Base-by-base conservation (phyloP, 2,888 invertebrate genomes). In the Apodemia zela region DNA sequence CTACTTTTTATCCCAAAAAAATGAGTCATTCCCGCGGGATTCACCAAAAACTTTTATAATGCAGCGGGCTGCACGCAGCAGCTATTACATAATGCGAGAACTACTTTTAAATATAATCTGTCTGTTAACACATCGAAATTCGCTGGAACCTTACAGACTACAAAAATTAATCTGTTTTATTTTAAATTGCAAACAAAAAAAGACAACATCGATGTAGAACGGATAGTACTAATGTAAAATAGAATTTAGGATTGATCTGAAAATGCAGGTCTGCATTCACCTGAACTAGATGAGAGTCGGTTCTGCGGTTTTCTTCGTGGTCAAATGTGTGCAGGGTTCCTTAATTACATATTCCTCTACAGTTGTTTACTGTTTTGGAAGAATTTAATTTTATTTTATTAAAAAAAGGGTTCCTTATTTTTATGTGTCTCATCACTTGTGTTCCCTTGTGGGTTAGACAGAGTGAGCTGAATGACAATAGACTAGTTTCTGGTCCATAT, bases 241-340 rank as follows among this genome's bases (percentile, higher is more conserved):
- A 45, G 25, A 25, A 54, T 54, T 54, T 13, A 54, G 25, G 15
- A 54, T 51, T 54, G 21, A 54, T 54, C 10, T 54, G 54, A 54
- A 54, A 15, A 13, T 54, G 21, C 54, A 51, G 21, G 21, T 21
- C 13, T 21, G 13, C 18, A 51, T 51, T 51, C 21, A 4, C 11
- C 11, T 51, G 51, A 21, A 21, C 54, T 54, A 6, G 54, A 54
- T 25, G 29, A 15, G 25, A 54, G 54, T 18, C 51, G 21, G 11
- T 54, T 54, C 54, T 54, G 54, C 25, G 54, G 54, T 54, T 54
- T 54, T 29, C 7, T 54, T 25, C 29, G 25, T 15, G 54, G 25
- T 54, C 15, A 25, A 15, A 6, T 15, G 25, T 25, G 25, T 25
- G 11, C 51, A 1, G 54, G n/a, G 54, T 25, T 54, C 29, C 54